Evolutionary conservation across 2,888 invertebrate genomes (phyloP).

Genomic region (Perizoma affinitatum): DNA sequence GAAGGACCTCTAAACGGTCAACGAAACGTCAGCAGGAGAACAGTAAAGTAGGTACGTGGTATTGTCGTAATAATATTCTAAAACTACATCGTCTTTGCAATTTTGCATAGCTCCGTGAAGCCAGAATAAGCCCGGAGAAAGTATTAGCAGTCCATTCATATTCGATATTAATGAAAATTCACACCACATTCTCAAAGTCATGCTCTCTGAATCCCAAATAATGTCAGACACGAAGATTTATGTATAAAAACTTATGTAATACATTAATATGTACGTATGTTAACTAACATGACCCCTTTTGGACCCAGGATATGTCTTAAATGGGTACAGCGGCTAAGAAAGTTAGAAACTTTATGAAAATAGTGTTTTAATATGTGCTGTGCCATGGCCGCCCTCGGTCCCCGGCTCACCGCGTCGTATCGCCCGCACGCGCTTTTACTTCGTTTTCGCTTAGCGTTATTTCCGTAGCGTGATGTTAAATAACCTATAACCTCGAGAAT

Average conservation of each 20-base stretch:
- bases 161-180: slow-evolving; percentile 19
- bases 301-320: slow-evolving; percentile 23
- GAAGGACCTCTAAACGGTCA: too few relatives aligned
- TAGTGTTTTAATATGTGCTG: too few relatives aligned
- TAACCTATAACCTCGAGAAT: too few relatives aligned
- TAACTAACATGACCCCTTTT: slow-evolving; percentile 25
- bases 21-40: too few relatives aligned
- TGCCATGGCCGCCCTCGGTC: too few relatives aligned
- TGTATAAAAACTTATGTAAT: slow-evolving; percentile 35
- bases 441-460: too few relatives aligned
- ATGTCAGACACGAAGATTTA: slow-evolving; percentile 50
- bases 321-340: slow-evolving; percentile 13
- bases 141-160: slow-evolving; percentile 23
- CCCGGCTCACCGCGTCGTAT: too few relatives aligned
- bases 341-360: slow-evolving; percentile 27
- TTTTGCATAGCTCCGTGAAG: slow-evolving; percentile 11
- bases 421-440: too few relatives aligned
- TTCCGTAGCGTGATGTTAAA: too few relatives aligned
- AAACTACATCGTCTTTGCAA: slow-evolving; percentile 17
- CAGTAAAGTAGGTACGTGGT: too few relatives aligned
- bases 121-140: slow-evolving; percentile 29
- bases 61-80: not conserved
- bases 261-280: slow-evolving; percentile 11
- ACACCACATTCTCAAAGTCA: slow-evolving; percentile 27
- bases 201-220: slow-evolving; percentile 55